Percentiles rank a stretch among this genome's conserved stretches.
These are phyloP conservation scores for Amphipyra tragopoginis DNA, from an alignment of 2,888 invertebrate genomes.

Conservation along the genomic window DNA sequence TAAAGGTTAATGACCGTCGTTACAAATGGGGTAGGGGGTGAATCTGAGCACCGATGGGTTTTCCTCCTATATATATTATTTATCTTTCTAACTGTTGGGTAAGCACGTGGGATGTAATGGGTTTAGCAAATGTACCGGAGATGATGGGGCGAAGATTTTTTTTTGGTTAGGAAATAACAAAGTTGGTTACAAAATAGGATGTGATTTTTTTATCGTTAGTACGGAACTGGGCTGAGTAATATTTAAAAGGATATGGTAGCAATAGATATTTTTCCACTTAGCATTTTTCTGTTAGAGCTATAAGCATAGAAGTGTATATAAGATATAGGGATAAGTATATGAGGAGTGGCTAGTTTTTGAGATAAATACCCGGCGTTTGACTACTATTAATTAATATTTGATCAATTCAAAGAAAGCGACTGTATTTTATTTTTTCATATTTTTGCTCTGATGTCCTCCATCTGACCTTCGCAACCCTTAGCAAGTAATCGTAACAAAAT, in stretches of 20 bases:
- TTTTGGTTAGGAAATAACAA: constrained; percentile 7
- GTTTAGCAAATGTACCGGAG: constrained; percentile 58
- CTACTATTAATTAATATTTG: too few relatives aligned
- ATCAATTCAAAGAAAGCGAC: too few relatives aligned
- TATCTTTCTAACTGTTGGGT: constrained; percentile 60
- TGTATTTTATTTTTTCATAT: too few relatives aligned
- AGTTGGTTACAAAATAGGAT: neutral
- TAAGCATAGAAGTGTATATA: too few relatives aligned
- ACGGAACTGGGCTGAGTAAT: too few relatives aligned
- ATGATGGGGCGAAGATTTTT: constrained; percentile 51
- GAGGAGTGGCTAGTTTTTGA: too few relatives aligned
- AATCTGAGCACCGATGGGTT: constrained; percentile 60
- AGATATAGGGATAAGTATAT: too few relatives aligned
- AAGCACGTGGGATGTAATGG: constrained; percentile 57
- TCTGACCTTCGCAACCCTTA: neutral
- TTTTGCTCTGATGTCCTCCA: too few relatives aligned
- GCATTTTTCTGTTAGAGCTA: too few relatives aligned
- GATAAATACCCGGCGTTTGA: too few relatives aligned
- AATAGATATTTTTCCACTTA: too few relatives aligned
- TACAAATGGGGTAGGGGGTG: constrained; percentile 48
- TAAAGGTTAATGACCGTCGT: constrained; percentile 62
- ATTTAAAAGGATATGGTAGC: too few relatives aligned
- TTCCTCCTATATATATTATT: constrained; percentile 57
- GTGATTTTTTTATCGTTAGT: neutral
- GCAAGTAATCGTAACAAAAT: neutral